These are phyloP conservation scores for Sesia bembeciformis DNA, from an alignment of 2,888 invertebrate species.

Conservation along the genomic window DNA sequence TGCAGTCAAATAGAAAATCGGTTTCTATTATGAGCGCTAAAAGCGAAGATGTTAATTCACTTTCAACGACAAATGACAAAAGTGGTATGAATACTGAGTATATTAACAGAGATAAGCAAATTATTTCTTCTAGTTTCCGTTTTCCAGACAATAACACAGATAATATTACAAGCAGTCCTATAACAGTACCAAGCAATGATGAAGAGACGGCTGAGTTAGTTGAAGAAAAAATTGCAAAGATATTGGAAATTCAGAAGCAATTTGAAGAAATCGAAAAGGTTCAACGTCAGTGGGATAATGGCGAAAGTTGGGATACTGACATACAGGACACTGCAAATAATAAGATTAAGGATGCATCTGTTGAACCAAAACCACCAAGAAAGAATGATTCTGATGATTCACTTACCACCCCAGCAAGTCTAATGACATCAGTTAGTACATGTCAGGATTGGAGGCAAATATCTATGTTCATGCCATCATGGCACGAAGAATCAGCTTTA, in stretches of 20 bases:
- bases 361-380: constrained; percentile 37
- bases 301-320: constrained; percentile 41
- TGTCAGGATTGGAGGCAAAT: constrained; percentile 48
- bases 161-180: too few species aligned
- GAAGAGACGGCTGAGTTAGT: background rate
- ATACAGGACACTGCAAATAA: constrained; percentile 2
- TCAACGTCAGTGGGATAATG: constrained; percentile 53
- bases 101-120: too few species aligned
- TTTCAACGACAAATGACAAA: too few species aligned
- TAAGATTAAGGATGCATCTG: too few species aligned
- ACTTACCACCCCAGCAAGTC: constrained; percentile 2
- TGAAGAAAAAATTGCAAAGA: background rate
- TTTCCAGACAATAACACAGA: too few species aligned
- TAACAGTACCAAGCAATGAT: background rate
- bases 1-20: too few species aligned
- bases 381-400: constrained; percentile 2
- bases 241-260: constrained; percentile 19
- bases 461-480: constrained; percentile 38
- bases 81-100: too few species aligned
- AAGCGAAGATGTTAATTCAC: too few species aligned
- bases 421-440: constrained; percentile 17
- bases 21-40: too few species aligned
- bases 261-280: constrained; percentile 43
- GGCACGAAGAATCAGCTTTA: constrained; percentile 16
- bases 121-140: too few species aligned